Evolutionary conservation across 2,797 vertebrate species (phyloP).

Genomic region (Delichon dasypus): DNA sequence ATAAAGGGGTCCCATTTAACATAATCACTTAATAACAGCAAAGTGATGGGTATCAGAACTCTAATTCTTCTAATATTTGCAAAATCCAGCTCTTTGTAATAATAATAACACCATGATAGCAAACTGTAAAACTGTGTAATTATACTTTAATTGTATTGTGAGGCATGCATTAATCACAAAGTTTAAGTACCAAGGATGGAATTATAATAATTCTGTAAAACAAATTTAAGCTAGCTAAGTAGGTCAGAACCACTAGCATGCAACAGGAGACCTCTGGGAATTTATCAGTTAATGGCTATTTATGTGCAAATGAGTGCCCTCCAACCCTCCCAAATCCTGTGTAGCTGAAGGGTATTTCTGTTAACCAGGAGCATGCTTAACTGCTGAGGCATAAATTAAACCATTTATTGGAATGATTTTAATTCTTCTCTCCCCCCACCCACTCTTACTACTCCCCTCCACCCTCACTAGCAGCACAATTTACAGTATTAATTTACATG

Average conservation of each 20-base stretch:
- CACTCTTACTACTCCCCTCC: slow-evolving; percentile 36
- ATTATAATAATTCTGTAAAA: slow-evolving; percentile 96
- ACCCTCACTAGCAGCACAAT: slow-evolving; percentile 67
- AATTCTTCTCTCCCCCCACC: slow-evolving; percentile 69
- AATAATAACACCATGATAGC: slow-evolving; percentile 86
- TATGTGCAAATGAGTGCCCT: slow-evolving; percentile 97
- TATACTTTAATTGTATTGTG: slow-evolving; percentile 95
- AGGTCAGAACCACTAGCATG: slow-evolving; percentile 90
- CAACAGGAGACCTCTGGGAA: slow-evolving; percentile 88
- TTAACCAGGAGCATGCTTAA: slow-evolving; percentile 86
- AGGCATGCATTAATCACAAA: slow-evolving; percentile 95
- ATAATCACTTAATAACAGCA: slow-evolving; percentile 81
- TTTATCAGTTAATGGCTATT: slow-evolving; percentile 91
- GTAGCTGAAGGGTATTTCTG: slow-evolving; percentile 91
- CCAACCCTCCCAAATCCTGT: slow-evolving; percentile 86
- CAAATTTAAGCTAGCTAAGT: slow-evolving; percentile 90
- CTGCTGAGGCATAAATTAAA: slow-evolving; percentile 83
- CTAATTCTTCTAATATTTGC: slow-evolving; percentile 95
- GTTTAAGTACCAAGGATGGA: slow-evolving; percentile 90
- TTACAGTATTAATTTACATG: slow-evolving; percentile 70
- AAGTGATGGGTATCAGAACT: slow-evolving; percentile 81
- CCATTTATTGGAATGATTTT: slow-evolving; percentile 82
- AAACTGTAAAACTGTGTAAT: slow-evolving; percentile 91
- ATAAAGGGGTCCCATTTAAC: slow-evolving; percentile 77
- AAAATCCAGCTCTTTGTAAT: slow-evolving; percentile 87